phyloP scores from a whole-genome alignment of 2,797 vertebrate genomes.

The Tapirus indicus region DNA sequence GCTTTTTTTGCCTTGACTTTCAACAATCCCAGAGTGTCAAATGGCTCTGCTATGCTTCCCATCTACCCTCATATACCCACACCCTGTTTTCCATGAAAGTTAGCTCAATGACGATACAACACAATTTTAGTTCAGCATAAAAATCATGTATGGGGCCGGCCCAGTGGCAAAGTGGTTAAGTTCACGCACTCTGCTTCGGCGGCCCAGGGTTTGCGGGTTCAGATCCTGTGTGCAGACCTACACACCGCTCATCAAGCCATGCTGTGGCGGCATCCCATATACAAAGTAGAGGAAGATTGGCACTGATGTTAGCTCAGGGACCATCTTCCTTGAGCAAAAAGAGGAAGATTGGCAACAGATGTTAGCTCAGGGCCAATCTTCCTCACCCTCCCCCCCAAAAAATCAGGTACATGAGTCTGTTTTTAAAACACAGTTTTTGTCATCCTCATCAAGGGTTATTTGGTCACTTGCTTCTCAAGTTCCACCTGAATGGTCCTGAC shows the following conservation, averaged over 20 bases:
- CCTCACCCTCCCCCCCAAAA: not conserved
- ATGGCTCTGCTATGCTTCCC: not conserved
- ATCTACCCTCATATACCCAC: not conserved
- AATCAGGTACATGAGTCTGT: not conserved
- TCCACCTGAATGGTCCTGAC: not conserved
- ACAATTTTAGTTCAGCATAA: not conserved
- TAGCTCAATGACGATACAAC: not conserved
- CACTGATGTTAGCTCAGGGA: too few species aligned
- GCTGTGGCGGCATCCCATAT: too few species aligned
- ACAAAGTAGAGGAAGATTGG: too few species aligned
- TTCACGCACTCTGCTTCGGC: too few species aligned
- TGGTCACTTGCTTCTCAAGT: not conserved
- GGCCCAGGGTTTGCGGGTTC: too few species aligned
- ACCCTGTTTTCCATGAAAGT: not conserved
- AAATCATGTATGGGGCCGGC: not conserved
- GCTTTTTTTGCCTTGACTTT: not conserved
- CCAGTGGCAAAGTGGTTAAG: too few species aligned
- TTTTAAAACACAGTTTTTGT: slow-evolving; percentile 1
- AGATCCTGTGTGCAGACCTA: too few species aligned
- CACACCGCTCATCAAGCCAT: too few species aligned
- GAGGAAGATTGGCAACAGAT: too few species aligned
- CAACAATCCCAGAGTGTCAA: not conserved
- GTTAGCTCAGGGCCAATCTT: too few species aligned
- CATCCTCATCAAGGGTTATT: not conserved
- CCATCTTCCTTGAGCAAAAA: too few species aligned